Evolutionary conservation across 2,888 invertebrate species (phyloP), one percentile per base, ranked within the genome.

Genomic region (Dryocosmus kuriphilus): DNA sequence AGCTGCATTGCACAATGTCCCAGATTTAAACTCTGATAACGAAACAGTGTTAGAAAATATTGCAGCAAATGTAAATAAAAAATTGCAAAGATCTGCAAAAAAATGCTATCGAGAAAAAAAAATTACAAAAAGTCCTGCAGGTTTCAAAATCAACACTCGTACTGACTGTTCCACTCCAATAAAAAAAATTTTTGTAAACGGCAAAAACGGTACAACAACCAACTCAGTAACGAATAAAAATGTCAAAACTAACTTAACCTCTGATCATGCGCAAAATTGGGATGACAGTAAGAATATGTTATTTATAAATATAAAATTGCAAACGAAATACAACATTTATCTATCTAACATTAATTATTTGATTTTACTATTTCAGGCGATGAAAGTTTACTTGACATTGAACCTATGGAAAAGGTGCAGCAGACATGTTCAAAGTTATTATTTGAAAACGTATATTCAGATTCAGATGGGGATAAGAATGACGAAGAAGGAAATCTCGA

Each of bases 11-110:
- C 51, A 51, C n/a, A 51, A 19, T 51, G 51, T 51, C n/a, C n/a
- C 51, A 51, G 51, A 51, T 51, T 51, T 51, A 51, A 51, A 51
- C n/a, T 51, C 51, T 51, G n/a, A 51, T 51, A n/a, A 51, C 51
- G 51, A 51, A 51, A n/a, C 51, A 51, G n/a, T n/a, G 19, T 11
- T 51, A 51, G n/a, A n/a, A 51, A 51, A 51, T 51, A 51, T 51
- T 51, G n/a, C n/a, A 51, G 51, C n/a, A n/a, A 3, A 51, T 51
- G n/a, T n/a, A 2, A 51, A 51, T 51, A n/a, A n/a, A 51, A 51
- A 51, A n/a, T 51, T 3, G 2, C 51, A n/a, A 51, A n/a, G 51
- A 38, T 51, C 51, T 51, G n/a, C 51, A 51, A 51, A 2, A 8
- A n/a, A 51, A n/a, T 51, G 51, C 51, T n/a, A 51, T n/a, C 51